Percentiles rank a stretch among this genome's conserved stretches.
Conservation (phyloP, 2,888 invertebrate genomes). For the Girardia tigrina region DNA sequence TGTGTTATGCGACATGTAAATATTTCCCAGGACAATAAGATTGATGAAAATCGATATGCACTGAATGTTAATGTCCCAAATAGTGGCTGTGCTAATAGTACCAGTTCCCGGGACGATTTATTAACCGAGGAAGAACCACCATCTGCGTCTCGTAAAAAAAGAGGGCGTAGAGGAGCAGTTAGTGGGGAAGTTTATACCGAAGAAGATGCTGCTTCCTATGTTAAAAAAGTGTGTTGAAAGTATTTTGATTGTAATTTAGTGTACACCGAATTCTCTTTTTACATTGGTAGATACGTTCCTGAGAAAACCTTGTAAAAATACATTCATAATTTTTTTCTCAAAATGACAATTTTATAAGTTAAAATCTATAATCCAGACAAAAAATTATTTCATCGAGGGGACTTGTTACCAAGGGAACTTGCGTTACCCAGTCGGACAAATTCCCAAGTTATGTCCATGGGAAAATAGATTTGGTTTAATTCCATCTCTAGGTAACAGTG, state of each 20-base stretch:
- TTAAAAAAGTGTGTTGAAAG: constrained; percentile 67
- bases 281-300: too few species aligned
- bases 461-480: too few species aligned
- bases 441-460: too few species aligned
- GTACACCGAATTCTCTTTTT: background rate
- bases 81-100: constrained; percentile 14
- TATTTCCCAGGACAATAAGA: constrained; percentile 16
- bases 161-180: constrained; percentile 73
- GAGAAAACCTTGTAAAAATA: too few species aligned
- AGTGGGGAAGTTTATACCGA: constrained; percentile 94
- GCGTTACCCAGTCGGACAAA: too few species aligned
- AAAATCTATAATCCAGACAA: too few species aligned
- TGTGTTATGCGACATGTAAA: background rate
- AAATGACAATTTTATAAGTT: too few species aligned
- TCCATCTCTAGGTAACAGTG: too few species aligned
- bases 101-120: background rate
- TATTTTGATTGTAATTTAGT: background rate
- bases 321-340: too few species aligned
- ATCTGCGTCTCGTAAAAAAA: constrained; percentile 53
- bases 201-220: constrained; percentile 93
- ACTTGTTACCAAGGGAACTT: too few species aligned
- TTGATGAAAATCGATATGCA: constrained; percentile 9
- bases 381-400: too few species aligned
- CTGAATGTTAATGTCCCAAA: background rate
- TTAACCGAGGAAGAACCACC: constrained; percentile 56